Base-by-base conservation (phyloP, 2,797 vertebrate species). In the Crenichthys baileyi region DNA sequence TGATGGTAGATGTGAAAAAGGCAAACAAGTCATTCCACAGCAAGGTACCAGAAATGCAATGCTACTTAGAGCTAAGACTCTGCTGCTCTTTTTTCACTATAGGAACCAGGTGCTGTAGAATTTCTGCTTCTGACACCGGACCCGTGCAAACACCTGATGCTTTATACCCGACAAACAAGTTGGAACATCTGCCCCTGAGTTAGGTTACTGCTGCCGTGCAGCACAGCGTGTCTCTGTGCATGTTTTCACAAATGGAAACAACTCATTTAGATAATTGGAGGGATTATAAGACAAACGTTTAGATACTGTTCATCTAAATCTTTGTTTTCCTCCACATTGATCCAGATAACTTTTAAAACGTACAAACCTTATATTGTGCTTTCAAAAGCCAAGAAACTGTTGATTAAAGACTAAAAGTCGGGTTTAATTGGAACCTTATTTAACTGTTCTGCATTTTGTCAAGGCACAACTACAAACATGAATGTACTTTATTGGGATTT, bases 1-100 rank as follows among this genome's bases (percentile, higher is more conserved):
- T 65, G 24, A 72, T 61, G 60, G 67, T 73, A 74, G 76, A 13
- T 56, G 76, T 60, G 39, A 80, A 13, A 46, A 77, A 51, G 75
- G 65, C 76, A 50, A 41, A 72, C 63, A 75, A 81, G 84, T 80
- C 87, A 83, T 85, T 92, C 92, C 89, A 91, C 87, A 93, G 88
- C 90, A 89, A 88, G 89, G 90, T 22, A 26, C 31, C 41, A 68
- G 15, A 65, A 9, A 31, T 65, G 61, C 16, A 20, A 7, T 4
- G 31, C 26, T 58, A 26, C 56, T 58, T 3, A 39, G 8, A 65
- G 61, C 16, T 63, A 4, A 65, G 9, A 18, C 4, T 48, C 24
- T 26, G 53, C 36, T 6, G 16, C 29, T 65, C 9, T 36, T 20
- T 15, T 31, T 31, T 31, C 31, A 31, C 31, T 31, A 31, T 31